Evolutionary conservation across 1,140 invertebrate genomes (phyloP), one percentile per base, ranked within the genome.

Genomic region (Meteorus sp.): DNA sequence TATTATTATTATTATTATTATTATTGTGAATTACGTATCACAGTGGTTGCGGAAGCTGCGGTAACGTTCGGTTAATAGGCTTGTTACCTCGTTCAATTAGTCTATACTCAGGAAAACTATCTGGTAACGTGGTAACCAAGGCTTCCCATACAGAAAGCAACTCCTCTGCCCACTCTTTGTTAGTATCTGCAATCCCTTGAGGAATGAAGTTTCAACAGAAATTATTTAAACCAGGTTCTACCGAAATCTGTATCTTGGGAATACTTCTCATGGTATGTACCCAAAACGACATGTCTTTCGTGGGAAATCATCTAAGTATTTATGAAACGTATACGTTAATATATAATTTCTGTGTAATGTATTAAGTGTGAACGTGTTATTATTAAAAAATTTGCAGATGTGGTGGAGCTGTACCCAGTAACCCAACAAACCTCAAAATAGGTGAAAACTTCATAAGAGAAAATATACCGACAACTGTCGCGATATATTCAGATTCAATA

Each of bases 151-250:
- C 35, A 7, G 4, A 4, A 13, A 7, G 35, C 35, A 29, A 29
- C 27, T 29, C 27, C 35, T n/a, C 35, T 39, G 8, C 35, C 13
- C 35, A 39, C 15, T 39, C 35, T 39, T 39, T 11, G 35, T 13
- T 13, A 13, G 35, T 39, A 13, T 4, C 15, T 39, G 3, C 35
- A n/a, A 39, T 39, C 35, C 35, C 35, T 4, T 3, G 35, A 13
- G 35, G 15, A 39, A n/a, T 13, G 11, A 39, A 39, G 35, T 39
- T 39, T 39, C 35, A n/a, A 39, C 35, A 39, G 35, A 13, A 39
- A 39, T 39, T 39, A 39, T 39, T 39, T 39, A 39, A 39, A n/a
- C 15, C 35, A n/a, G 35, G 15, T 13, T 39, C 35, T 39, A 39
- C 35, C 35, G 8, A 39, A 39, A 39, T 39, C 11, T 39, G 3